Base-by-base conservation (phyloP, 2,113 vertebrate species). In the Numida meleagris region DNA sequence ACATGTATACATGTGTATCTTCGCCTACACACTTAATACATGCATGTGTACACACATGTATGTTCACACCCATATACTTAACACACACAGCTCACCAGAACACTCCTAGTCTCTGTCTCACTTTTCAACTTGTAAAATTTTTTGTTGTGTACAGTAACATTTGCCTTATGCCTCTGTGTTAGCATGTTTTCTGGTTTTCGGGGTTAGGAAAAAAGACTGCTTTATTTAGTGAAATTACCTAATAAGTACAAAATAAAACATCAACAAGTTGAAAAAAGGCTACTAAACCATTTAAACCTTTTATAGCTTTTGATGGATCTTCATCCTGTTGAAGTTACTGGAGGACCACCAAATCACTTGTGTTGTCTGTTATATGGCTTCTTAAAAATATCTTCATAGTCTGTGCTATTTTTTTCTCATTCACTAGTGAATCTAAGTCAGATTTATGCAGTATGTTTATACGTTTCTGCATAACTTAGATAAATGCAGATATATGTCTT, bases 21-120 rank as follows among this genome's bases (percentile, higher is more conserved):
- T 25, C 17, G 8, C 29, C 21, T 18, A 21, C 23, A 15, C 10
- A 2, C 8, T 55, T 16, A 55, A 55, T 31, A 27, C 24, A 5
- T 31, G 36, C 2, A 3, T 34, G 9, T 27, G 12, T 8, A 20
- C 1, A 1, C 12, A 11, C 7, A 15, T 1, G 1, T 25, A 55
- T 31, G 29, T 55, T 29, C 53, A 55, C 18, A 9, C 17, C 25
- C 8, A 8, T 51, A 15, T 29, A 27, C 50, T 51, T 51, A 25
- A 51, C 50, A 51, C 25, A 21, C 16, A 16, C 11, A 2, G 6
- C 9, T 83, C 34, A 0, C 43, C 66, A 27, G 31, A 62, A 36
- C 79, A 90, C 85, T 50, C 14, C 13, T 51, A 18, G 25, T 29
- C 36, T 38, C 10, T 38, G 25, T 62, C 25, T 18, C 25, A 25